These are phyloP conservation scores for Maniola jurtina DNA, from an alignment of 1,140 invertebrate species.

Conservation along the genomic window DNA sequence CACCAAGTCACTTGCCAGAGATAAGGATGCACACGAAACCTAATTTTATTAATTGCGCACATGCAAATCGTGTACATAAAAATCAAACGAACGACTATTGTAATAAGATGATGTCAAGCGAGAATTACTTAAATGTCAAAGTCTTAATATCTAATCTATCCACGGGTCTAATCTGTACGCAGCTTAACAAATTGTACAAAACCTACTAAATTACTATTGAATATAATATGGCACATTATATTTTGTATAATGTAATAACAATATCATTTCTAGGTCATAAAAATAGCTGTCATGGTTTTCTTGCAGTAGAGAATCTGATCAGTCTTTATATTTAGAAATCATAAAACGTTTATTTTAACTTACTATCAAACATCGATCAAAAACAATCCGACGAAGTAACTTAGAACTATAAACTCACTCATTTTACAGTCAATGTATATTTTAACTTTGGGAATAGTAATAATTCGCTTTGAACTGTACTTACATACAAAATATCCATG, in stretches of 20 bases:
- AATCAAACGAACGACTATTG: too few species aligned
- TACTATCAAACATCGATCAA: neutral
- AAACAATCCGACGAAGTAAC: neutral
- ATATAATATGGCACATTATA: constrained; percentile 46
- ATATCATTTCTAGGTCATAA: constrained; percentile 22
- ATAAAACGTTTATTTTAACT: neutral
- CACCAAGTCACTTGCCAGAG: too few species aligned
- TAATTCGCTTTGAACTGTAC: constrained; percentile 4
- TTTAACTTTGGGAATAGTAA: neutral
- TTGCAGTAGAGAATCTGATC: constrained; percentile 52
- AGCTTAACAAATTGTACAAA: too few species aligned
- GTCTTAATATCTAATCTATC: too few species aligned
- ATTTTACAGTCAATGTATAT: neutral
- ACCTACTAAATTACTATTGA: too few species aligned
- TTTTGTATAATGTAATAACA: neutral
- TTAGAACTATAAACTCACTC: constrained; percentile 8
- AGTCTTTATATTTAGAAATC: constrained; percentile 44
- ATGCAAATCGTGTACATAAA: too few species aligned
- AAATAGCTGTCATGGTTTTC: constrained; percentile 12
- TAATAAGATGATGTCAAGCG: too few species aligned
- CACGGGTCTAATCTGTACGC: too few species aligned
- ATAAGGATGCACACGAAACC: too few species aligned
- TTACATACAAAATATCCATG: neutral
- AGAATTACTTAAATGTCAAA: too few species aligned
- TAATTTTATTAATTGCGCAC: too few species aligned